A percentile compares a stretch with the other conserved stretches of the same genome.
Conservation (phyloP, 2,888 invertebrate species). For the Ormyrus rosae region DNA sequence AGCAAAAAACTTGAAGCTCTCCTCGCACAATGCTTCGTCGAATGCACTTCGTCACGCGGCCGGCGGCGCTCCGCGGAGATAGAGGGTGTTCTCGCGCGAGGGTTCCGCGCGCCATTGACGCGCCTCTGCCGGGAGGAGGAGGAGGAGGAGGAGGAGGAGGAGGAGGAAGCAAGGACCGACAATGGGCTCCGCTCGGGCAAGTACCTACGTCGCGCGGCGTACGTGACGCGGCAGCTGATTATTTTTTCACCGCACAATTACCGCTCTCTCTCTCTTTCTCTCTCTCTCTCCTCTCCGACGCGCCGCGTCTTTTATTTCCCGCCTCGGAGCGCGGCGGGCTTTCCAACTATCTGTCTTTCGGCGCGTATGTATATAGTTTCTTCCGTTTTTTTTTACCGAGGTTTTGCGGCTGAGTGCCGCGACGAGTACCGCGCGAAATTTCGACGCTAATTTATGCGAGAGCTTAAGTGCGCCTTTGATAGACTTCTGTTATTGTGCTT, state of each 20-base stretch:
- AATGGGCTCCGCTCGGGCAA: not conserved
- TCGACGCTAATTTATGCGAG: no score
- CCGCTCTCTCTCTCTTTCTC: slow-evolving; percentile 60
- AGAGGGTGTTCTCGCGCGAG: slow-evolving; percentile 4
- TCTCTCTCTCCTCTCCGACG: no score
- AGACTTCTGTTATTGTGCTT: no score
- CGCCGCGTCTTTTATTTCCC: no score
- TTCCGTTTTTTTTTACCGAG: no score
- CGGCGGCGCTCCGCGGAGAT: slow-evolving; percentile 10
- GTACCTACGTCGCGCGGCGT: slow-evolving; percentile 34
- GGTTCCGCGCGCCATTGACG: slow-evolving; percentile 4
- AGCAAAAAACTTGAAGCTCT: not conserved
- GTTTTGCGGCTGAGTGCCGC: no score
- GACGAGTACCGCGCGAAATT: no score
- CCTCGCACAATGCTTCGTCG: not conserved
- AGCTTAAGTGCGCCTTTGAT: no score
- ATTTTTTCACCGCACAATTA: slow-evolving; percentile 72
- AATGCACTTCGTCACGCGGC: slow-evolving; percentile 29
- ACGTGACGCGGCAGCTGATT: slow-evolving; percentile 68
- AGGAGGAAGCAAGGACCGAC: not conserved
- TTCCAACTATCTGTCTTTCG: no score
- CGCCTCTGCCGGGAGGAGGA: not conserved
- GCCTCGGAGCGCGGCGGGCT: no score
- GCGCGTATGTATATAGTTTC: no score
- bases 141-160: not conserved